Base-by-base conservation (phyloP, 2,888 invertebrate genomes). In the Meta bourneti region DNA sequence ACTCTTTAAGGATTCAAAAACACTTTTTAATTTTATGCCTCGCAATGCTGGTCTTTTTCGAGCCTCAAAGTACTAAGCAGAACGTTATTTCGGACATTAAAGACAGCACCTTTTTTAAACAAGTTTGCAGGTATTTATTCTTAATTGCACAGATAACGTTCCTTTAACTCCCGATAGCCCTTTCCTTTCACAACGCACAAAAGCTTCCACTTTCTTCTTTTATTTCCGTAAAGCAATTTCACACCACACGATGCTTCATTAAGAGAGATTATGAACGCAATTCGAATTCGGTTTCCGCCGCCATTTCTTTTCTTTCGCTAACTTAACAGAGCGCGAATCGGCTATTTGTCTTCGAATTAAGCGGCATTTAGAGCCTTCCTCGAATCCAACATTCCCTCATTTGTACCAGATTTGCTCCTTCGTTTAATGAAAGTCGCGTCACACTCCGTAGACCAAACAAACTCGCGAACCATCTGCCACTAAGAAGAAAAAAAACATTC, bases 281-380 rank as follows among this genome's bases (percentile, higher is more conserved):
- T 79, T 71, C 69, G 70, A 71, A 74, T 83, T 74, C 20, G 49
- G 19, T 52, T 83, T 72, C 70, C 34, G n/a, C n/a, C 70, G 69
- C 51, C 34, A 20, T 78, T 70, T 84, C 69, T 34, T 16, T 52
- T 69, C 13, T 8, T 6, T 70, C 34, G 20, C 19, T 77, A 49
- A 77, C n/a, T n/a, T 49, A 49, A 11, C 34, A 48, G 49, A 77
- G n/a, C 19, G 19, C 48, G 4, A n/a, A 11, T 9, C 20, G 49
- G 49, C 78, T 49, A 86, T 86, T 86, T 86, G 86, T 86, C 77
- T 78, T 78, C 51, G 51, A 77, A 86, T 86, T 86, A 86, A 86
- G 61, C 13, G 51, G 86, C 34, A 61, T 74, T 83, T 52, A 52
- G 54, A 52, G 20, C 49, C n/a, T 9, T 69, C 16, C 19, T 52